Conservation (phyloP, 2,113 vertebrate species). For the Paramormyrops kingsleyae region DNA sequence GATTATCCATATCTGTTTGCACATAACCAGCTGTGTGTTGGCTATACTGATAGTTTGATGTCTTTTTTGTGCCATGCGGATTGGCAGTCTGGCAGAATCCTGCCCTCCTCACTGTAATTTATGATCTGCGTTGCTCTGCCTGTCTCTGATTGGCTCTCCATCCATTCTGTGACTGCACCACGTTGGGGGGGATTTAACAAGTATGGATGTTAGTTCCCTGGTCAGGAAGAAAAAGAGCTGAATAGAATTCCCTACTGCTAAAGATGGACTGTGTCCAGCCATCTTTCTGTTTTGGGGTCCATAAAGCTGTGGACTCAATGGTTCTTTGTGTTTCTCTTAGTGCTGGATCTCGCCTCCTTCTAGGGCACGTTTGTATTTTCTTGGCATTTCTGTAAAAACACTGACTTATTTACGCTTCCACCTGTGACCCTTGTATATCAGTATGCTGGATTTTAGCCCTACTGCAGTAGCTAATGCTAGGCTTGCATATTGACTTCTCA, state of each 20-base stretch:
- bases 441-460: not conserved
- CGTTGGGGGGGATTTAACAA: not conserved
- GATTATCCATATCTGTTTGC: not conserved
- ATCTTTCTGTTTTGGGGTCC: not conserved
- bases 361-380: not conserved
- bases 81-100: not conserved
- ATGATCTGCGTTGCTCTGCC: not conserved
- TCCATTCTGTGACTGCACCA: not conserved
- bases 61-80: not conserved
- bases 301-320: not conserved
- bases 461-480: slow-evolving; percentile 3
- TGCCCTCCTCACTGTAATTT: not conserved
- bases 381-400: not conserved
- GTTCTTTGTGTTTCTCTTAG: not conserved
- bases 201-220: not conserved
- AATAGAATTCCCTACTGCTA: not conserved
- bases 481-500: not conserved
- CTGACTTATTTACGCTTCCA: not conserved
- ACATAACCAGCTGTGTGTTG: not conserved
- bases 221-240: not conserved
- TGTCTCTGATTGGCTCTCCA: not conserved
- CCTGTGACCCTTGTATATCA: not conserved
- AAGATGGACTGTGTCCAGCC: not conserved
- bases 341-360: not conserved
- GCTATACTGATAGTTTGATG: not conserved